Conservation (phyloP, 2,113 vertebrate species). For the Toxotes jaculatrix region DNA sequence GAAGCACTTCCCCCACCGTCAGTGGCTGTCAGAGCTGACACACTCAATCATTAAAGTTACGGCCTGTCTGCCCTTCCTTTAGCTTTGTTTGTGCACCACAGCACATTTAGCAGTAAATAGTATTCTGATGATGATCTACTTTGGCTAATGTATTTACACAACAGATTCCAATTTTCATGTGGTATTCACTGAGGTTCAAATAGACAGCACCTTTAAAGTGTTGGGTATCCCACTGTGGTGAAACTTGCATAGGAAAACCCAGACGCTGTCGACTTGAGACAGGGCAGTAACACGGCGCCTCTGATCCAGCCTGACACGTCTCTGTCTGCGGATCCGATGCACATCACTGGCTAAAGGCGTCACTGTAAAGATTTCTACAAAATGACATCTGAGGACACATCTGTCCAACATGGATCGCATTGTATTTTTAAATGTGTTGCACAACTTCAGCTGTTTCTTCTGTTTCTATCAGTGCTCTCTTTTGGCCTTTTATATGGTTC, state of each 20-base stretch:
- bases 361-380: conserved; percentile 82
- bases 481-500: conserved; percentile 93
- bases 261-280: conserved; percentile 11
- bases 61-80: neutral
- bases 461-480: conserved; percentile 87
- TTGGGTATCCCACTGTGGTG: conserved; percentile 9
- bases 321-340: conserved; percentile 35
- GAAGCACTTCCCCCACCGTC: neutral
- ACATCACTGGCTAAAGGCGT: conserved; percentile 84
- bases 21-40: neutral
- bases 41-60: too few relatives aligned
- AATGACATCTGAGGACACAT: conserved; percentile 87
- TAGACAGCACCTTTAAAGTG: conserved; percentile 15
- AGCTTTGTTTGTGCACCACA: conserved; percentile 13
- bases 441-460: conserved; percentile 84
- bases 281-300: conserved; percentile 35
- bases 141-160: neutral
- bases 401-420: conserved; percentile 88
- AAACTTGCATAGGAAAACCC: conserved; percentile 1
- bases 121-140: neutral
- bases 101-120: neutral
- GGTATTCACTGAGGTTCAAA: conserved; percentile 19
- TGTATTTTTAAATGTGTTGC: conserved; percentile 91
- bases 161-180: neutral
- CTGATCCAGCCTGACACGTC: conserved; percentile 36